Evolutionary conservation across 1,140 invertebrate species (phyloP).

Genomic region (Hypothenemus hampei): DNA sequence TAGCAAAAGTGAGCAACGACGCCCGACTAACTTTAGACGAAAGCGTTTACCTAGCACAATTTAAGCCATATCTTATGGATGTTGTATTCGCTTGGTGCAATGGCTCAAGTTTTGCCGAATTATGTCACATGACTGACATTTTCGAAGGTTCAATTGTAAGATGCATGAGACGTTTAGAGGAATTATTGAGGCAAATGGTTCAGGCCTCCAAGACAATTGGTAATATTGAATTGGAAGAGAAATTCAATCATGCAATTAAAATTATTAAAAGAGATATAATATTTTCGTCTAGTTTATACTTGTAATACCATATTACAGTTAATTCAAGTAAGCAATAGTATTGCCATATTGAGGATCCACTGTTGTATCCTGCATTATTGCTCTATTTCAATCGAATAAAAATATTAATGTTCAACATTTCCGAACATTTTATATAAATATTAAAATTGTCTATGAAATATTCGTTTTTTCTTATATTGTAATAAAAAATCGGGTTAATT

Average conservation of each 20-base stretch:
- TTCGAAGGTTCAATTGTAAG: constrained; percentile 99
- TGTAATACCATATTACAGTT: constrained; percentile 58
- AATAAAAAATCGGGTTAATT: too few relatives aligned
- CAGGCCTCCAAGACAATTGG: constrained; percentile 97
- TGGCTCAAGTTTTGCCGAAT: constrained; percentile 83
- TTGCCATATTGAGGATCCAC: too few relatives aligned
- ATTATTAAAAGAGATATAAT: constrained; percentile 96
- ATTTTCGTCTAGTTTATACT: constrained; percentile 96
- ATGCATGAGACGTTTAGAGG: constrained; percentile 94
- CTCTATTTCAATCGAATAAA: too few relatives aligned
- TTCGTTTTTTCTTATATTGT: too few relatives aligned
- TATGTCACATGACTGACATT: constrained; percentile 97
- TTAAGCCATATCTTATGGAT: constrained; percentile 95
- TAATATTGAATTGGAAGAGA: constrained; percentile 92
- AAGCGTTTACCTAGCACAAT: constrained; percentile 86
- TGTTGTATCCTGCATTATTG: too few relatives aligned
- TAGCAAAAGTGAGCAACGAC: constrained; percentile 88
- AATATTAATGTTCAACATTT: too few relatives aligned
- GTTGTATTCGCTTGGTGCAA: constrained; percentile 96
- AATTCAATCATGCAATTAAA: constrained; percentile 91
- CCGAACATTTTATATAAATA: too few relatives aligned
- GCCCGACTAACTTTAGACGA: constrained; percentile 88
- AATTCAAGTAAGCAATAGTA: too few relatives aligned
- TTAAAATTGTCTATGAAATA: too few relatives aligned
- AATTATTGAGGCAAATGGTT: constrained; percentile 89